Conservation (phyloP, 2,888 invertebrate genomes). For the Lamellibrachia columna region DNA sequence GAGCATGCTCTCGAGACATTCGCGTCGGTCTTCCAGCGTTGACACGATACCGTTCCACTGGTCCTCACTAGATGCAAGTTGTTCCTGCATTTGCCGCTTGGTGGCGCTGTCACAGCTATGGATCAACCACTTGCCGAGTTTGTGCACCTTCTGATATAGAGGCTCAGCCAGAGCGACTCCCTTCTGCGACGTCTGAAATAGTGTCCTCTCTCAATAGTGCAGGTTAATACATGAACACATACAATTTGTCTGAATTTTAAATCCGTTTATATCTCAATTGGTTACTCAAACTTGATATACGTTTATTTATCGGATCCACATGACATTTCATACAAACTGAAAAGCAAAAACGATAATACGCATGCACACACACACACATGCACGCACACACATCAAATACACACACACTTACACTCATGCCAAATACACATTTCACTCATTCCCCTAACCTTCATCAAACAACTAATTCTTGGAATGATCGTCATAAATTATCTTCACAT, state of each 20-base stretch:
- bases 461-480: neutral
- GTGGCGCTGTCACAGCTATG: conserved; percentile 50
- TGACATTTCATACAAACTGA: neutral
- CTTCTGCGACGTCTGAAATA: conserved; percentile 29
- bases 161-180: conserved; percentile 47
- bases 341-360: neutral
- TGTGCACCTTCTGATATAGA: conserved; percentile 52
- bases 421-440: neutral
- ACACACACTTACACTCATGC: too few species aligned
- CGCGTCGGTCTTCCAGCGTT: conserved; percentile 48
- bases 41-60: conserved; percentile 36
- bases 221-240: neutral
- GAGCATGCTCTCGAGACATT: conserved; percentile 35
- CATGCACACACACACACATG: neutral
- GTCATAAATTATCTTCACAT: neutral
- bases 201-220: neutral
- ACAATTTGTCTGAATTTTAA: neutral
- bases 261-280: neutral
- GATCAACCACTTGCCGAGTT: conserved; percentile 49
- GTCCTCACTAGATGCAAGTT: conserved; percentile 33
- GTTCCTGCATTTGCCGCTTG: conserved; percentile 26
- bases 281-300: neutral
- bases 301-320: neutral
- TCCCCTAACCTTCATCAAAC: neutral
- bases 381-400: neutral